A percentile compares a stretch with the other conserved stretches of the same genome.
These are phyloP conservation scores for Peromyscus nudipes DNA, from an alignment of 2,797 vertebrate genomes.

Conservation along the genomic window DNA sequence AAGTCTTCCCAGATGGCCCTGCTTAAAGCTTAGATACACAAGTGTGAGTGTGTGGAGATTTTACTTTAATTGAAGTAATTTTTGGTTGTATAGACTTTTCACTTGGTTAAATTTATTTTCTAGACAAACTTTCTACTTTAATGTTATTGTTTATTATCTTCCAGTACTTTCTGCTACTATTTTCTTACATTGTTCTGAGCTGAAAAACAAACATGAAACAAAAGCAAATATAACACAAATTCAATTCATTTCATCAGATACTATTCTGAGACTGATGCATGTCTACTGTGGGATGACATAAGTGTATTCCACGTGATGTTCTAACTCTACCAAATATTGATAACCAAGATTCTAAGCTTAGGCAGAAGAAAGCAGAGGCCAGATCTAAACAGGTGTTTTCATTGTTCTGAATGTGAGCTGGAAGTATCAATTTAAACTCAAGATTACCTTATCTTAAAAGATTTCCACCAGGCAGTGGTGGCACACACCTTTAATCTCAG, in stretches of 20 bases:
- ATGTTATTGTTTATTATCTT: background rate
- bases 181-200: background rate
- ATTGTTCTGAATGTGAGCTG: background rate
- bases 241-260: background rate
- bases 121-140: background rate
- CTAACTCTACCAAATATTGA: background rate
- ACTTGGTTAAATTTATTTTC: background rate
- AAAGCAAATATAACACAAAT: conserved; percentile 33
- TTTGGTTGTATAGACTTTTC: background rate
- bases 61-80: background rate
- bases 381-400: background rate
- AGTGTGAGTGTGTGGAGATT: background rate
- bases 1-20: background rate
- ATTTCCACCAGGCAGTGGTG: background rate
- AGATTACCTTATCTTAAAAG: conserved; percentile 15
- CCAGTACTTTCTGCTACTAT: background rate
- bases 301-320: background rate
- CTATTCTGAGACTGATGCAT: background rate
- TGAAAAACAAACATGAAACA: conserved; percentile 31
- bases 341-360: background rate
- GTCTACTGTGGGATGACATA: background rate
- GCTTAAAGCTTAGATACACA: background rate
- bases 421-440: background rate
- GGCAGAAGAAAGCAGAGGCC: background rate
- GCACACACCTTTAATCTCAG: background rate